A percentile compares a stretch with the other conserved stretches of the same genome.
Evolutionary conservation across 2,888 invertebrate genomes (phyloP).

Genomic region (Syrphus vitripennis): DNA sequence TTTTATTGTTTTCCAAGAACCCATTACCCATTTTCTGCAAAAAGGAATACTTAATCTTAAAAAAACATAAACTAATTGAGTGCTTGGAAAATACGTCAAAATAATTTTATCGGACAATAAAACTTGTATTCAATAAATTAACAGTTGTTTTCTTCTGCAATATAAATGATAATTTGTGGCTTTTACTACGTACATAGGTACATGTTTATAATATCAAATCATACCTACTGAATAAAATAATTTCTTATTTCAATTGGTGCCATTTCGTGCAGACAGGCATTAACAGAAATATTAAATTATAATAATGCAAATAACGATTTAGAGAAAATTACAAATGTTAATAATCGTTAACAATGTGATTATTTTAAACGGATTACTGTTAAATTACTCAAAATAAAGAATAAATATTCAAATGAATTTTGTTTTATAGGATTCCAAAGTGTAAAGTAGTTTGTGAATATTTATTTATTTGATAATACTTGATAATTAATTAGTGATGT

Average conservation of each 20-base stretch:
- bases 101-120: not conserved
- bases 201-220: not conserved
- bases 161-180: not conserved
- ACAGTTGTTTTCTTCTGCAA: not conserved
- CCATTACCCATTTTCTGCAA: no score
- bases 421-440: not conserved
- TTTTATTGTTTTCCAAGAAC: no score
- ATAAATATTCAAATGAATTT: conserved; percentile 29
- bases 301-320: conserved; percentile 14
- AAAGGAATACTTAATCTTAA: no score
- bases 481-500: not conserved
- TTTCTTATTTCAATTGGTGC: not conserved
- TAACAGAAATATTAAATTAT: conserved; percentile 2
- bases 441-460: conserved; percentile 2
- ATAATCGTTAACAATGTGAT: conserved; percentile 10
- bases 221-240: not conserved
- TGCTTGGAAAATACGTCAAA: conserved; percentile 1
- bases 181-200: not conserved
- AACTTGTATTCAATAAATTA: not conserved
- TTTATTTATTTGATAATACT: not conserved
- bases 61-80: not conserved
- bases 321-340: not conserved
- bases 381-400: conserved; percentile 6
- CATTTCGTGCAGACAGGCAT: not conserved
- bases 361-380: conserved; percentile 1